Evolutionary conservation across 2,797 vertebrate species (phyloP).

Genomic region (Pampus argenteus): DNA sequence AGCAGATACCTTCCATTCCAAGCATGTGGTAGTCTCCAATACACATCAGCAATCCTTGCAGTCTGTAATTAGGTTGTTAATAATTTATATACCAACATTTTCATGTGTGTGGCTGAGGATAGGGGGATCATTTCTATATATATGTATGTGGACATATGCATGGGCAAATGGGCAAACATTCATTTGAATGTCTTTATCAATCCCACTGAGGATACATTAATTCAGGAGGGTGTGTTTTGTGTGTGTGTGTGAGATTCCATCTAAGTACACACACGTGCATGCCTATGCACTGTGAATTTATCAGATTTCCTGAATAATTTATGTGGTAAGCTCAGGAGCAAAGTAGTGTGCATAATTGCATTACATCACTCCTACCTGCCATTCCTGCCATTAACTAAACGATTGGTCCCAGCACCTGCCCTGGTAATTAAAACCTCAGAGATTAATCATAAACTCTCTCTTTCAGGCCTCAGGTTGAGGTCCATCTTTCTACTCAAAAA

Average conservation of each 20-base stretch:
- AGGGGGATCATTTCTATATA: conserved; percentile 11
- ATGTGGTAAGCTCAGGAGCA: conserved; percentile 58
- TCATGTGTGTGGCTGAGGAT: conserved; percentile 28
- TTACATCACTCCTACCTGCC: conserved; percentile 69
- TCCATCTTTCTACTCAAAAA: conserved; percentile 34
- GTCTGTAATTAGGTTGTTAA: conserved; percentile 67
- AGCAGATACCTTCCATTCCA: conserved; percentile 32
- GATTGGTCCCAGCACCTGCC: conserved; percentile 64
- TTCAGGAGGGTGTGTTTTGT: conserved; percentile 15
- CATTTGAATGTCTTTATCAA: conserved; percentile 51
- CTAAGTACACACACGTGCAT: conserved; percentile 9
- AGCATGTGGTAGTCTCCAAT: conserved; percentile 49
- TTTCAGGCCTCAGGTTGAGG: conserved; percentile 26
- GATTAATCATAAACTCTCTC: conserved; percentile 67
- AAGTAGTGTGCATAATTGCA: conserved; percentile 68
- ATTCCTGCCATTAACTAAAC: conserved; percentile 69
- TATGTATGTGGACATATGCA: conserved; percentile 15
- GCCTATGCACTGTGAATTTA: conserved; percentile 51
- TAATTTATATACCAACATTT: conserved; percentile 61
- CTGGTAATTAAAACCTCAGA: conserved; percentile 76
- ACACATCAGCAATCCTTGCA: conserved; percentile 55
- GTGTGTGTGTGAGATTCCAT: conserved; percentile 38
- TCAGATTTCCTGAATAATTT: conserved; percentile 76
- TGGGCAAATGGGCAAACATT: conserved; percentile 43
- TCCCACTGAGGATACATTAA: conserved; percentile 30